phyloP scores from a whole-genome alignment of 2,113 vertebrate species.

The Dolichotis patagonum region DNA sequence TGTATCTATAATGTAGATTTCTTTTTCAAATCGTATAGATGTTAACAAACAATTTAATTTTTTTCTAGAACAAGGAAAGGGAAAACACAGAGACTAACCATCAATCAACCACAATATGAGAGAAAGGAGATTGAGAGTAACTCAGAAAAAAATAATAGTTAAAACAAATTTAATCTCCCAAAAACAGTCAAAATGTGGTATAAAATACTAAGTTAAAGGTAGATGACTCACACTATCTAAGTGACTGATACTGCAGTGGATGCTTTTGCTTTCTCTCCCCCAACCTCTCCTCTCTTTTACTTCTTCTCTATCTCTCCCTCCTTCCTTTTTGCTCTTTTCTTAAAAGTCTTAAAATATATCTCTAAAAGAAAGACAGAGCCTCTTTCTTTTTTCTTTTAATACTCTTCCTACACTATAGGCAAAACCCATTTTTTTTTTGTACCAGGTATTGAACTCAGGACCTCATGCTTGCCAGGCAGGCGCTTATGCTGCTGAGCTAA shows the following conservation, averaged over 20 bases:
- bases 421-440: not conserved
- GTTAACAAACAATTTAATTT: constrained; percentile 33
- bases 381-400: not conserved
- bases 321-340: not conserved
- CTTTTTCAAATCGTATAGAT: constrained; percentile 27
- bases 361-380: not conserved
- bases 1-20: not conserved
- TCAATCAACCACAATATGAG: constrained; percentile 23
- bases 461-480: no score
- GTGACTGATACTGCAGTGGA: not conserved
- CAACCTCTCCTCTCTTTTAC: not conserved
- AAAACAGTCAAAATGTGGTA: constrained; percentile 1
- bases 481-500: no score
- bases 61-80: constrained; percentile 17
- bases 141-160: not conserved
- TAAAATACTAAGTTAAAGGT: constrained; percentile 48
- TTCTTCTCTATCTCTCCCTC: not conserved
- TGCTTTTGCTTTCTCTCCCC: not conserved
- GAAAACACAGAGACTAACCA: not conserved
- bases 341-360: not conserved
- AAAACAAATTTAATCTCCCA: constrained; percentile 9
- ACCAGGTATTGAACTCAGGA: no score
- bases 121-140: not conserved
- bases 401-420: not conserved
- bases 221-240: not conserved